Percentiles rank a stretch among this genome's conserved stretches.
phyloP scores from a whole-genome alignment of 2,888 invertebrate genomes.

The Zele albiditarsus region DNA sequence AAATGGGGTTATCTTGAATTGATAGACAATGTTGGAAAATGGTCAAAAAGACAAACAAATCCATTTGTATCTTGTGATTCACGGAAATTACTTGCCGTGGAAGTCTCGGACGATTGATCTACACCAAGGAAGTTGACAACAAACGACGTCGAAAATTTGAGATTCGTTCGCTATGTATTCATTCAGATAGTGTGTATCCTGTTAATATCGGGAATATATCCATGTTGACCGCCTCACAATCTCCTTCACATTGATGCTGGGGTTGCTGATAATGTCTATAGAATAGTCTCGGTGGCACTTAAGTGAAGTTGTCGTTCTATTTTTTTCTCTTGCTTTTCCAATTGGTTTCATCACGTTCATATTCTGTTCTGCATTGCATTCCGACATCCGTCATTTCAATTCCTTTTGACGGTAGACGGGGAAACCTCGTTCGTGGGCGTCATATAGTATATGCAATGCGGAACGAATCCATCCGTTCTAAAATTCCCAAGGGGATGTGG shows the following conservation, averaged over 20 bases:
- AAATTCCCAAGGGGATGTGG: conserved; percentile 41
- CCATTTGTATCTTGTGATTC: background rate
- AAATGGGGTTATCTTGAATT: too few species aligned
- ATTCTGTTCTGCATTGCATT: background rate
- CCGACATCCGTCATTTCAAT: background rate
- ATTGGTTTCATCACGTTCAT: background rate
- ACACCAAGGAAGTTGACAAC: background rate
- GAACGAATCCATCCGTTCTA: conserved; percentile 43
- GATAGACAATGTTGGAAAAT: too few species aligned
- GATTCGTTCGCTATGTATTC: background rate
- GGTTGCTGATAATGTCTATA: conserved; percentile 15
- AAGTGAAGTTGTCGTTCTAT: background rate
- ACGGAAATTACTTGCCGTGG: too few species aligned
- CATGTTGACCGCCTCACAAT: background rate
- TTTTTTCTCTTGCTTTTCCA: background rate
- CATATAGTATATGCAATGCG: background rate
- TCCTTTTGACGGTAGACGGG: background rate
- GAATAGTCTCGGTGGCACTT: conserved; percentile 14
- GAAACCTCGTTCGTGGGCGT: background rate
- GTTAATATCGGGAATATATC: background rate
- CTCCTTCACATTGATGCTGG: background rate
- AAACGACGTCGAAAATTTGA: background rate
- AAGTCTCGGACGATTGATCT: too few species aligned
- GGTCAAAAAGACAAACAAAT: too few species aligned
- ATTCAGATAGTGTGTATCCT: background rate